Base-by-base conservation (phyloP, 37 sponge, comb jelly and placozoan genomes). In the Halichondria panicea region DNA sequence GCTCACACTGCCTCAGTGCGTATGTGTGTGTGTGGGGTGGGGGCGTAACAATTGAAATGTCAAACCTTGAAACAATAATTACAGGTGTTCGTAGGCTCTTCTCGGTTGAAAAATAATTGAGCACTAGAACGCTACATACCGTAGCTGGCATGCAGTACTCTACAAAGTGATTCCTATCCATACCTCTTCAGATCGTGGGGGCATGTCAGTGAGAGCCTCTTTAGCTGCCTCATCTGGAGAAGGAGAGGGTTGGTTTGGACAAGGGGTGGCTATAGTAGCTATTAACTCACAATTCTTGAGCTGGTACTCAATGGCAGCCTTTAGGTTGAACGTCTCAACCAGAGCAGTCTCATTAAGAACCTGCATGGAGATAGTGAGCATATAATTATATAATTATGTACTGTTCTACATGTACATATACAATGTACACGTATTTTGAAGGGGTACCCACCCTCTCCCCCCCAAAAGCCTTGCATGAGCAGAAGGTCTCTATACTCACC, bases 161-260 rank as follows among this genome's bases (percentile, higher is more conserved):
- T 9, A 4, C 65, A 30, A 57, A 30, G n/a, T 63, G 43, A 15
- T 13, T 30, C 13, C 22, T 22, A 21, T 19, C 18, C 73, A 44
- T 9, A 83, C 84, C 76, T 94, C 95, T 70, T 95, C 99, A 1
- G 89, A 53, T 44, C 99, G 75, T 28, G 99, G 99, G 5, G 99
- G 99, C 93, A 98, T 94, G 77, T 98, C 99, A 58, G 95, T 98
- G 0, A 98, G 83, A 12, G 95, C 95, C 35, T 98, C 95, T 43
- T 88, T 87, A 2, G 93, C 99, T 40, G 91, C 83, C 55, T 90
- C 94, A 75, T 41, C 94, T 94, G 55, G 3, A 46, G 48, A 40
- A 55, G 13, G 35, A 4, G 4, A 25, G 58, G 11, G 34, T 13
- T 73, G 38, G 15, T 12, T 34, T 1, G 54, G 9, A 11, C 13